Percentiles rank a stretch among this genome's conserved stretches.
Evolutionary conservation across 2,888 invertebrate species (phyloP).

Genomic region (Eilema griseolum): DNA sequence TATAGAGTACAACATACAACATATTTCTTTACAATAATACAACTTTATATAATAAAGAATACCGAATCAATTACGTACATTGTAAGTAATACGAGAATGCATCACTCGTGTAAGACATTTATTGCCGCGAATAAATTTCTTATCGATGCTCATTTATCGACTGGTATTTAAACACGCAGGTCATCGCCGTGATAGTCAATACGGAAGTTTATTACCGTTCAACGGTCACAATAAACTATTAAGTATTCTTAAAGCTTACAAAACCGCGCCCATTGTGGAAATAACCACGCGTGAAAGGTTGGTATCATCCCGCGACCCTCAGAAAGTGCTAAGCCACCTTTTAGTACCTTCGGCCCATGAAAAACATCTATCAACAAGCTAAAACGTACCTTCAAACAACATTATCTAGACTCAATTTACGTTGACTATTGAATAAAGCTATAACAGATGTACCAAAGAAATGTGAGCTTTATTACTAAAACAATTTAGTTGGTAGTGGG

Average conservation of each 20-base stretch:
- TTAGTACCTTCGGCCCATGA: conserved; percentile 46
- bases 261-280: conserved; percentile 72
- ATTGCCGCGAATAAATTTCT: conserved; percentile 8
- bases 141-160: conserved; percentile 3
- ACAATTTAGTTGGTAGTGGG: conserved; percentile 51
- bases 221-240: conserved; percentile 33
- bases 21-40: no score
- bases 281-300: conserved; percentile 83
- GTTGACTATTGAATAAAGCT: conserved; percentile 19
- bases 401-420: conserved; percentile 27
- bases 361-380: conserved; percentile 29
- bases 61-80: no score
- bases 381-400: conserved; percentile 25
- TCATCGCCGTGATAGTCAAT: conserved; percentile 18
- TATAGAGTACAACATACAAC: no score
- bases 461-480: conserved; percentile 55
- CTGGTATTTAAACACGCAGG: conserved; percentile 19
- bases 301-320: conserved; percentile 84
- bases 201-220: conserved; percentile 13
- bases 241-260: conserved; percentile 32
- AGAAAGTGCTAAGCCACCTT: conserved; percentile 67
- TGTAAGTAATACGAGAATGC: background rate
- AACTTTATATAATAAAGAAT: no score
- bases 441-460: conserved; percentile 44
- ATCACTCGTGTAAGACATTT: background rate